Evolutionary conservation across 2,888 invertebrate species (phyloP).

Genomic region (Mythimna loreyi): DNA sequence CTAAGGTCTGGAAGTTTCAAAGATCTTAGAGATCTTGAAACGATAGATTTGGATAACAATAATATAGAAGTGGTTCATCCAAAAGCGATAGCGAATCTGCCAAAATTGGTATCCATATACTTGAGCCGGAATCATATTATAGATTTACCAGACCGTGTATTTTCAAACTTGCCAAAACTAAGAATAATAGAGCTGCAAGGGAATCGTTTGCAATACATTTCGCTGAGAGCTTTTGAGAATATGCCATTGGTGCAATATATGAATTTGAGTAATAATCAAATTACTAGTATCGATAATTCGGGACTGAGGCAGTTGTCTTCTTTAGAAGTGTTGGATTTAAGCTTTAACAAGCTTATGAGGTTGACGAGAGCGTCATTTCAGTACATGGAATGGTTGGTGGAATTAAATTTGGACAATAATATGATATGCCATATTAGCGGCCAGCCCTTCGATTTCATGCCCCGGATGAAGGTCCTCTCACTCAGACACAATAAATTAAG

Average conservation of each 20-base stretch:
- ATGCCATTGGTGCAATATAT: constrained; percentile 95
- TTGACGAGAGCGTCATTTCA: constrained; percentile 93
- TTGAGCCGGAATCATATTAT: constrained; percentile 94
- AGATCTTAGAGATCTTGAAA: constrained; percentile 93
- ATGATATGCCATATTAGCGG: constrained; percentile 95
- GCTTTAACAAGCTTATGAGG: constrained; percentile 94
- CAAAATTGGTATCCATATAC: constrained; percentile 93
- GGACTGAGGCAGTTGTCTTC: constrained; percentile 94
- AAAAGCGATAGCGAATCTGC: constrained; percentile 93
- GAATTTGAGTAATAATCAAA: constrained; percentile 95
- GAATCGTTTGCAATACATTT: constrained; percentile 94
- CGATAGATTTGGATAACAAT: constrained; percentile 95
- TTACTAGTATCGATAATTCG: constrained; percentile 94
- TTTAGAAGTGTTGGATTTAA: constrained; percentile 96
- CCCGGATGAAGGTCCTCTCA: constrained; percentile 95
- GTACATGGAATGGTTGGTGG: constrained; percentile 96
- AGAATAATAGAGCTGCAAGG: constrained; percentile 95
- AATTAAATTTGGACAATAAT: constrained; percentile 96
- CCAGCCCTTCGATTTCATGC: constrained; percentile 96
- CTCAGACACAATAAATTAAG: constrained; percentile 94
- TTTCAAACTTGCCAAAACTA: constrained; percentile 94
- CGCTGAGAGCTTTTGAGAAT: constrained; percentile 94
- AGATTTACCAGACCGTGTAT: constrained; percentile 94
- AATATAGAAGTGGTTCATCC: constrained; percentile 94
- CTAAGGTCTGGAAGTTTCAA: constrained; percentile 93